phyloP scores from a whole-genome alignment of 2,888 invertebrate genomes.

The Tenthredo amoena region DNA sequence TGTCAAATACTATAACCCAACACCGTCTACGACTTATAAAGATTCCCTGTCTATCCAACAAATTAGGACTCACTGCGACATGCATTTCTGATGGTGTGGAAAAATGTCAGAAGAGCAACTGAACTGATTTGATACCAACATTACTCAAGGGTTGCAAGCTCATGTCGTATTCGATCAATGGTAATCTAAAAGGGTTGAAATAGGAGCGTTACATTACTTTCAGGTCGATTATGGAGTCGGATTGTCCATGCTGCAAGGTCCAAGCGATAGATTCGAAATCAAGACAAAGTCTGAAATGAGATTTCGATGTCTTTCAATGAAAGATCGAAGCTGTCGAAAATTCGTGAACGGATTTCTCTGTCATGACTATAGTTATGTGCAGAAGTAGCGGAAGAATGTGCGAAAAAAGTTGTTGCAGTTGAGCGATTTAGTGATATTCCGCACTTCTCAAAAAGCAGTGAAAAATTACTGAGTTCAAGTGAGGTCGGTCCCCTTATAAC shows the following conservation, averaged over 20 bases:
- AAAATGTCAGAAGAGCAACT: background rate
- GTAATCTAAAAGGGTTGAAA: background rate
- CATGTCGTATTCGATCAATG: background rate
- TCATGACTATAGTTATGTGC: background rate
- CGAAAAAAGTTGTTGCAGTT: background rate
- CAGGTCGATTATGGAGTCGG: too few relatives aligned
- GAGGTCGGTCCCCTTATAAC: constrained; percentile 44
- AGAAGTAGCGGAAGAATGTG: background rate
- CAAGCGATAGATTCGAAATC: too few relatives aligned
- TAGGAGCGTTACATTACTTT: background rate
- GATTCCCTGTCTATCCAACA: background rate
- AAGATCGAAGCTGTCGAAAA: background rate
- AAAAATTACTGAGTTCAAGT: constrained; percentile 8
- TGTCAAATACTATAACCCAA: background rate
- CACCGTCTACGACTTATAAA: background rate
- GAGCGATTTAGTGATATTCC: background rate
- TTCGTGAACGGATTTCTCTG: background rate
- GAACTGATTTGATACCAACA: background rate
- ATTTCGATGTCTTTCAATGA: too few relatives aligned
- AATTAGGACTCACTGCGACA: background rate
- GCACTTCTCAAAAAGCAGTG: background rate
- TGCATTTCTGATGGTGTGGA: background rate
- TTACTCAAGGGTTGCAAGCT: background rate
- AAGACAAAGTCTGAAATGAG: too few relatives aligned
- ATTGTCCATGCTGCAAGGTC: too few relatives aligned